Base-by-base conservation (phyloP, 2,888 invertebrate genomes). In the Calliopum simillimum region DNA sequence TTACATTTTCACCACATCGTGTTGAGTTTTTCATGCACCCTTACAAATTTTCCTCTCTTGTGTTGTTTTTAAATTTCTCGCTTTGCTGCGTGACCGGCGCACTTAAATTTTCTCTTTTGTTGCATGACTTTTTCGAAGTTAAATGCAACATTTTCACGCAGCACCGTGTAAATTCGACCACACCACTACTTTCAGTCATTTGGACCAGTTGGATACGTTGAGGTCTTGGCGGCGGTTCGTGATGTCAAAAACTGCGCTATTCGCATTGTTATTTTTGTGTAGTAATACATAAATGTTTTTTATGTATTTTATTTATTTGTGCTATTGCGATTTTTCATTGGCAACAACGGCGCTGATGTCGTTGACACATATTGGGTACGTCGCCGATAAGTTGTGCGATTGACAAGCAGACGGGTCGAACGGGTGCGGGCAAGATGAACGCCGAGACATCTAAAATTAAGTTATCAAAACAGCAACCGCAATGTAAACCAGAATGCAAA, bases 201-300 rank as follows among this genome's bases (percentile, higher is more conserved):
- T 79, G 80, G 79, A 79, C 77, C 76, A 79, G 78, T 74, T 81
- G 81, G 80, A 81, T 81, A 81, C 81, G 79, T 80, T 73, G 70
- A 78, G 78, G 79, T 73, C 79, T 76, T 69, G 71, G 71, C 62
- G 67, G 71, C 75, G 74, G 68, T 53, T 25, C 19, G 43, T 62
- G 46, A n/a, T 16, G n/a, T 49, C 23, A 16, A 21, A 33, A 11
- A 47, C 16, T 63, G 23, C 49, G 23, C n/a, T n/a, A n/a, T 25
- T 51, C 25, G 25, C 14, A 49, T 25, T 33, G 33, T 63, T 51
- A 4, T 23, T 51, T 33, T 33, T 33, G 21, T 63, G 33, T 41
- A 23, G 8, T 33, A 33, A 33, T 33, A 8, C 4, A 33, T 8
- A 33, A 6, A 33, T 8, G 33, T 4, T 33, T 1, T 8, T 33